Percentiles rank a stretch among this genome's conserved stretches.
phyloP scores from a whole-genome alignment of 2,888 invertebrate species.

The Caenorhabditis macrosperma region DNA sequence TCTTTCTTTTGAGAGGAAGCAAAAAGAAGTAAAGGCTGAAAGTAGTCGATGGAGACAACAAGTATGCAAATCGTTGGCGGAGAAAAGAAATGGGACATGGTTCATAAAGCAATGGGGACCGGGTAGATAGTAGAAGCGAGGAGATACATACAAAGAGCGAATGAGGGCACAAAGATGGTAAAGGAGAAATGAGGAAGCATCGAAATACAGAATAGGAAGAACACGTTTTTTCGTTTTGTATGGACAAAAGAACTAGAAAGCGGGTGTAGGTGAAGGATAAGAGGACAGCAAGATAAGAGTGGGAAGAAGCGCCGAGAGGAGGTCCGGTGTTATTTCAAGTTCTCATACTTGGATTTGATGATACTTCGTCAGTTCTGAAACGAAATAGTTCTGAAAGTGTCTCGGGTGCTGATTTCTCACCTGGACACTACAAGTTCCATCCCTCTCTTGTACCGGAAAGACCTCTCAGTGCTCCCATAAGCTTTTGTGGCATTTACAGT shows the following conservation, averaged over 20 bases:
- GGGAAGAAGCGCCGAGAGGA: background rate
- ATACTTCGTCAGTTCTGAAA: slow-evolving; percentile 53
- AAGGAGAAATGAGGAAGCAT: background rate
- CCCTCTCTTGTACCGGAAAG: slow-evolving; percentile 44
- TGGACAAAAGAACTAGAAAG: slow-evolving; percentile 37
- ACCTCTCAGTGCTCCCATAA: slow-evolving; percentile 63
- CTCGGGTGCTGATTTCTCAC: background rate
- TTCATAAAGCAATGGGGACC: background rate
- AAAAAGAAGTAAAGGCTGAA: background rate
- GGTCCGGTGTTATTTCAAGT: background rate
- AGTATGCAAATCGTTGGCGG: slow-evolving; percentile 46
- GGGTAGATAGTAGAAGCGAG: no score
- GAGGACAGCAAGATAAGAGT: background rate
- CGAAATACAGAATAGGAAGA: background rate
- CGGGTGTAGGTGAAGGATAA: no score
- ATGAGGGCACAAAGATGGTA: no score
- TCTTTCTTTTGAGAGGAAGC: slow-evolving; percentile 1
- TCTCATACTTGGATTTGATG: slow-evolving; percentile 37
- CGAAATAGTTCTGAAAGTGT: background rate
- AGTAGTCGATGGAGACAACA: slow-evolving; percentile 3
- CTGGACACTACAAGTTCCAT: slow-evolving; percentile 45
- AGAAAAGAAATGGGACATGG: background rate
- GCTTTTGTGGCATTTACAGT: slow-evolving; percentile 68
- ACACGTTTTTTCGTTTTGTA: slow-evolving; percentile 44
- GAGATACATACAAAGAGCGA: no score